Evolutionary conservation across 2,888 invertebrate species (phyloP), one percentile per base, ranked within the genome.

Genomic region (Teinopalpus imperialis): DNA sequence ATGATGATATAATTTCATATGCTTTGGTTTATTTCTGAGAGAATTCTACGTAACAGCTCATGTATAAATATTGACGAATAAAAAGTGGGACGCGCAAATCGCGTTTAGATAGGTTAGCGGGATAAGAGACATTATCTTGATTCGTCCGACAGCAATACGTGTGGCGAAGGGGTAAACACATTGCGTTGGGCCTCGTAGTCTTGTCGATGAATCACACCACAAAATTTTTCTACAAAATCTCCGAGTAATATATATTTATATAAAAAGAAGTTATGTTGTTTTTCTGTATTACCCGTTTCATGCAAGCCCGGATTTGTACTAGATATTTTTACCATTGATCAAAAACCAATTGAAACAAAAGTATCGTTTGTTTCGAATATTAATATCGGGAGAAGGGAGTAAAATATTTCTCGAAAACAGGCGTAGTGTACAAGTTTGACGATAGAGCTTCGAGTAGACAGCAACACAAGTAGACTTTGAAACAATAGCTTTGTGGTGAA

Each of bases 401-500:
- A 31, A 36, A 43, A 24, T 24, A 23, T 36, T 6, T 5, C 35
- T 43, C 18, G 12, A 30, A 43, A 23, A 23, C n/a, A 16, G 14
- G n/a, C 34, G 9, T 9, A 13, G 14, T 16, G 34, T 3, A 35
- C 9, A 8, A 41, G 43, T 43, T 36, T 14, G 24, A 12, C 9
- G 8, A 12, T 10, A 20, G 30, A 13, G 31, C 8, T 13, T 8
- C 21, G 13, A 40, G 41, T 36, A 36, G 41, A 48, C 43, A 43
- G 41, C 41, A 39, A 41, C 43, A 43, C 31, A 27, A 42, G 51
- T 45, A 49, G 48, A 51, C 44, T 48, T 49, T 26, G 12, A 43
- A 52, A 54, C 54, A 54, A 54, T 51, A 49, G 54, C 47, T 48
- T 44, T 48, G 49, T 43, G 43, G 27, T 26, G 44, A 12, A 21